Percentiles rank a stretch among this genome's conserved stretches.
These are phyloP conservation scores for Psilanteris sp. DNA, from an alignment of 1,140 invertebrate genomes.

Conservation along the genomic window DNA sequence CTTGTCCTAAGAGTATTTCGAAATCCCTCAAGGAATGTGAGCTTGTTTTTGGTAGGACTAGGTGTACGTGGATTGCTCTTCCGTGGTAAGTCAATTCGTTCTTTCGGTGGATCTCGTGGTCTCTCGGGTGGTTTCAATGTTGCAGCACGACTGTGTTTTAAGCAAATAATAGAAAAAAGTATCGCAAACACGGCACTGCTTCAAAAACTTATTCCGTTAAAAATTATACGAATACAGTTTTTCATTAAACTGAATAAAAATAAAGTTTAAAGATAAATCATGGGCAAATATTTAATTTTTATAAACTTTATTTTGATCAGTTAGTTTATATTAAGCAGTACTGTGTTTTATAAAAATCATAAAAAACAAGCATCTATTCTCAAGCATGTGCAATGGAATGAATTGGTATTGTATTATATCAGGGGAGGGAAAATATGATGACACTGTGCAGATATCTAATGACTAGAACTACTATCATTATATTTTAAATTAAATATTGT, in stretches of 20 bases:
- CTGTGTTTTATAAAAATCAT: slow-evolving; percentile 68
- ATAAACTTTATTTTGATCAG: not conserved
- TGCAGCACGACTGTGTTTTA: slow-evolving; percentile 72
- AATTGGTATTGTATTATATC: not conserved
- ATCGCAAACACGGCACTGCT: slow-evolving; percentile 73
- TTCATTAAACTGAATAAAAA: not conserved
- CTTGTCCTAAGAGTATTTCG: slow-evolving; percentile 81
- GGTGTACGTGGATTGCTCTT: slow-evolving; percentile 74
- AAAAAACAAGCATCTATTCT: slow-evolving; percentile 72
- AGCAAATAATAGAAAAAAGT: slow-evolving; percentile 77
- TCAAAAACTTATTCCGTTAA: slow-evolving; percentile 1
- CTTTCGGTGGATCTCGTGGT: slow-evolving; percentile 31
- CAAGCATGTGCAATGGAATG: slow-evolving; percentile 20
- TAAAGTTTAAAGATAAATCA: no score
- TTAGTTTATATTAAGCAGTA: slow-evolving; percentile 51
- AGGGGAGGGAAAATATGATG: not conserved
- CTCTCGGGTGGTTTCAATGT: slow-evolving; percentile 61
- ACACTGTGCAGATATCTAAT: no score
- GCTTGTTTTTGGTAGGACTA: slow-evolving; percentile 83
- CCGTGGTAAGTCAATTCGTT: slow-evolving; percentile 73
- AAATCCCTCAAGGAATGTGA: slow-evolving; percentile 83
- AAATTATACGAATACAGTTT: not conserved
- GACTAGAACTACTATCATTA: no score
- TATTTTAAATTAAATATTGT: no score
- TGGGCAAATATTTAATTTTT: no score